phyloP scores from a whole-genome alignment of 2,797 vertebrate species.

The Sebastes iracundus region DNA sequence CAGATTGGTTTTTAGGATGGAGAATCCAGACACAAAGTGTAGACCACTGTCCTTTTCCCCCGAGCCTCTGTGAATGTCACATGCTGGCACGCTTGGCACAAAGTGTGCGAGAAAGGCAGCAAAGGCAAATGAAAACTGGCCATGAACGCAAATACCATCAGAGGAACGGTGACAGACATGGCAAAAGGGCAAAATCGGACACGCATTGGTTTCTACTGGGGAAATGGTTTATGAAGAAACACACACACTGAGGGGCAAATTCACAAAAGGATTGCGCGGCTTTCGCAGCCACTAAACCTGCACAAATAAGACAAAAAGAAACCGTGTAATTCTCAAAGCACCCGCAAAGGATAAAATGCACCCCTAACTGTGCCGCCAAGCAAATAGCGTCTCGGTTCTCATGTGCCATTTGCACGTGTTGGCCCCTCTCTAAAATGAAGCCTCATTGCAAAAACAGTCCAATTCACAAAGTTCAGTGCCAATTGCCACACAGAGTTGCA shows the following conservation, averaged over 20 bases:
- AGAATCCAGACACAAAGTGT: conserved; percentile 54
- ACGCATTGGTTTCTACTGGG: conserved; percentile 43
- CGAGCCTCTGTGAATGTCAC: conserved; percentile 76
- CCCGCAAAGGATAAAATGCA: not conserved
- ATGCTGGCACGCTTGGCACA: conserved; percentile 73
- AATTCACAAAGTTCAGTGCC: not conserved
- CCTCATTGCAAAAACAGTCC: not conserved
- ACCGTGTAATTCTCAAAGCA: not conserved
- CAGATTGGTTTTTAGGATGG: conserved; percentile 70
- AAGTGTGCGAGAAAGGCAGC: conserved; percentile 31
- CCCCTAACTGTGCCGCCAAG: not conserved
- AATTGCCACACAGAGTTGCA: not conserved
- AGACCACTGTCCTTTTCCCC: conserved; percentile 71
- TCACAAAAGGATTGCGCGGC: not conserved
- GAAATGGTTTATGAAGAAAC: conserved; percentile 36
- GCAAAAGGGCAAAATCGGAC: conserved; percentile 72
- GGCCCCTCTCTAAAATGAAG: not conserved
- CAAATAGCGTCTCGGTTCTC: not conserved
- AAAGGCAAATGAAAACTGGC: conserved; percentile 67
- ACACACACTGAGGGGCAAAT: conserved; percentile 12
- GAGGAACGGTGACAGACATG: conserved; percentile 60
- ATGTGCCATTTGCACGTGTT: not conserved
- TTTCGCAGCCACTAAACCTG: not conserved
- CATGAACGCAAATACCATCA: conserved; percentile 74
- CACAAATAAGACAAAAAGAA: not conserved